phyloP scores from a whole-genome alignment of 2,113 vertebrate genomes.

The Chaenocephalus aceratus region DNA sequence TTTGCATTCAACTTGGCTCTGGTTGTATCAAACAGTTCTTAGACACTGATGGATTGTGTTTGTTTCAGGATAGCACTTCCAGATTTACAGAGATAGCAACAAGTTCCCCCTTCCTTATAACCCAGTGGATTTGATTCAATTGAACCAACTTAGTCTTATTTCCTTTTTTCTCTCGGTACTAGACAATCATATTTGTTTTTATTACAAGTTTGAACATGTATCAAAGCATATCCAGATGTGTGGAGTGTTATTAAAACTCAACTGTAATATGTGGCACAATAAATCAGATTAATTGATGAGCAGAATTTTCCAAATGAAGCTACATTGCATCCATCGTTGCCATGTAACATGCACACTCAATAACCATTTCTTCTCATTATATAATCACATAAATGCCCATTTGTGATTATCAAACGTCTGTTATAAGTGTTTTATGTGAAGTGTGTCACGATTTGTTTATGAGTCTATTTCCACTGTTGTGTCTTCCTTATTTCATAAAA shows the following conservation, averaged over 20 bases:
- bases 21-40: constrained; percentile 21
- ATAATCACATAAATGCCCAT: background rate
- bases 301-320: background rate
- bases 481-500: background rate
- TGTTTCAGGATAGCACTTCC: constrained; percentile 37
- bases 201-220: background rate
- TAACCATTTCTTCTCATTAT: background rate
- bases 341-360: background rate
- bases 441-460: background rate
- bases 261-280: too few relatives aligned
- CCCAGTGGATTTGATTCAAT: background rate
- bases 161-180: too few relatives aligned
- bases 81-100: constrained; percentile 37
- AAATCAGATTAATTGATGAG: background rate
- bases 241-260: background rate
- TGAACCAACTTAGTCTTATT: too few relatives aligned
- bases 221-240: background rate
- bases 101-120: constrained; percentile 1
- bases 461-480: background rate
- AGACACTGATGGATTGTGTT: constrained; percentile 64
- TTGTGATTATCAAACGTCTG: background rate
- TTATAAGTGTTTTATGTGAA: background rate
- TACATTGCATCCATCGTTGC: background rate
- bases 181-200: background rate
- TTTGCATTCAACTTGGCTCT: constrained; percentile 34